These are phyloP conservation scores for Albula glossodonta DNA, from an alignment of 2,113 vertebrate genomes.

Conservation along the genomic window DNA sequence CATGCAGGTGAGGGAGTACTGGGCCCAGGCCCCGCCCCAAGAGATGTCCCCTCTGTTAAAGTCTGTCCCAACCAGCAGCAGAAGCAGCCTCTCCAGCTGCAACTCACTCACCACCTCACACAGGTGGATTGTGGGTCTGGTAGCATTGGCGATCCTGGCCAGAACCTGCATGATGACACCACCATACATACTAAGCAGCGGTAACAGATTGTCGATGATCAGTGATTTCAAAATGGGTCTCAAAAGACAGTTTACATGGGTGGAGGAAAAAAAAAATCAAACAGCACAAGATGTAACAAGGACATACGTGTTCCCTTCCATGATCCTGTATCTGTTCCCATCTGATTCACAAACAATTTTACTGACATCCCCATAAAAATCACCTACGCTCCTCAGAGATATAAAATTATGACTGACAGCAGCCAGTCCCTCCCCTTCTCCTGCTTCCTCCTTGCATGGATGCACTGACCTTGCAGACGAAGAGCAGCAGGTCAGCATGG, in stretches of 20 bases:
- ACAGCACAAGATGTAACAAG: too few relatives aligned
- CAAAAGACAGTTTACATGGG: too few relatives aligned
- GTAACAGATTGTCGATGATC: not conserved
- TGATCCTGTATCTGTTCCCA: too few relatives aligned
- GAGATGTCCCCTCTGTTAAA: conserved; percentile 98
- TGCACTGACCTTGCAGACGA: conserved; percentile 91
- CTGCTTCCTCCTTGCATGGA: not conserved
- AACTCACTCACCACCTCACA: conserved; percentile 97
- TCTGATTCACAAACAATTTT: too few relatives aligned
- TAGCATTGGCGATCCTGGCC: conserved; percentile 94
- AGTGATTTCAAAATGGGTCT: too few relatives aligned
- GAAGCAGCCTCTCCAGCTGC: conserved; percentile 89
- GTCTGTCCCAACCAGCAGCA: conserved; percentile 94
- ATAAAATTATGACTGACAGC: too few relatives aligned
- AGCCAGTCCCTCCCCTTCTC: too few relatives aligned
- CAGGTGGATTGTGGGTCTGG: conserved; percentile 93
- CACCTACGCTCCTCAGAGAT: not conserved
- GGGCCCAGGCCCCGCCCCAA: conserved; percentile 98
- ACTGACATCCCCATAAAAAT: not conserved
- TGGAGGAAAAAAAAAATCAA: too few relatives aligned
- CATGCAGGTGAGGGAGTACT: conserved; percentile 98
- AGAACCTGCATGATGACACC: conserved; percentile 77
- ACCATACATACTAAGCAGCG: conserved; percentile 16
- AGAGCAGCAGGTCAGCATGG: conserved; percentile 94
- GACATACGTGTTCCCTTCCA: too few relatives aligned